phyloP scores from a whole-genome alignment of 2,113 vertebrate species.

The Tachysurus fulvidraco region DNA sequence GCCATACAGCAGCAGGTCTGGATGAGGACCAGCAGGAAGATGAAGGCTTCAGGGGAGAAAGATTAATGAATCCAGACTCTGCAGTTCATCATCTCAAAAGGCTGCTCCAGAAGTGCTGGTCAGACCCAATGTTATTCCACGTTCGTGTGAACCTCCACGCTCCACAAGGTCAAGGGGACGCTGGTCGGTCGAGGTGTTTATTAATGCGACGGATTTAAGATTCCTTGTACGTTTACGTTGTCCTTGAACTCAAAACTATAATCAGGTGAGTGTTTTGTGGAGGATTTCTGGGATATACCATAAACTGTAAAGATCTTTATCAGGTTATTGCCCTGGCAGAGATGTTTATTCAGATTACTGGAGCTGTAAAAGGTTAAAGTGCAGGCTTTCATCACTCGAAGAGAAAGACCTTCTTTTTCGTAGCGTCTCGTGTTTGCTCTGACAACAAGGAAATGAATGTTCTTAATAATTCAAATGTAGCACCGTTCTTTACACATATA shows the following conservation, averaged over 20 bases:
- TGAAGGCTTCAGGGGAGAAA: slow-evolving; percentile 52
- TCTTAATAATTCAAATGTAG: slow-evolving; percentile 27
- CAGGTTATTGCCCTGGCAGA: neutral
- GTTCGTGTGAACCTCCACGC: slow-evolving; percentile 46
- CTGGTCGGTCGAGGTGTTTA: slow-evolving; percentile 8
- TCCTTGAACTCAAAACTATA: neutral
- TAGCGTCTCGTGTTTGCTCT: neutral
- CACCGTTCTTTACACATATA: neutral
- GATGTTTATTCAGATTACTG: neutral
- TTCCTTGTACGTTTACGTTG: neutral
- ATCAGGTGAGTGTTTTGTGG: neutral
- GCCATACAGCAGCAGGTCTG: slow-evolving; percentile 42
- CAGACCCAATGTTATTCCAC: slow-evolving; percentile 60
- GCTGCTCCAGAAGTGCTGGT: slow-evolving; percentile 60
- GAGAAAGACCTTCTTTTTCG: neutral
- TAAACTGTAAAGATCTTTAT: neutral
- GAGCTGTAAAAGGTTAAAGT: neutral
- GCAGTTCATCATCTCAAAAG: slow-evolving; percentile 72
- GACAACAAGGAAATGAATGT: slow-evolving; percentile 22
- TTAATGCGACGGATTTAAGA: neutral
- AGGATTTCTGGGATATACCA: neutral
- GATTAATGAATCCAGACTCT: slow-evolving; percentile 66
- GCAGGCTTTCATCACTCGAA: neutral
- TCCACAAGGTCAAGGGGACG: slow-evolving; percentile 66
- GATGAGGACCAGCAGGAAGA: slow-evolving; percentile 46